phyloP scores from a whole-genome alignment of 2,888 invertebrate species.

The Hydropsyche betteni region DNA sequence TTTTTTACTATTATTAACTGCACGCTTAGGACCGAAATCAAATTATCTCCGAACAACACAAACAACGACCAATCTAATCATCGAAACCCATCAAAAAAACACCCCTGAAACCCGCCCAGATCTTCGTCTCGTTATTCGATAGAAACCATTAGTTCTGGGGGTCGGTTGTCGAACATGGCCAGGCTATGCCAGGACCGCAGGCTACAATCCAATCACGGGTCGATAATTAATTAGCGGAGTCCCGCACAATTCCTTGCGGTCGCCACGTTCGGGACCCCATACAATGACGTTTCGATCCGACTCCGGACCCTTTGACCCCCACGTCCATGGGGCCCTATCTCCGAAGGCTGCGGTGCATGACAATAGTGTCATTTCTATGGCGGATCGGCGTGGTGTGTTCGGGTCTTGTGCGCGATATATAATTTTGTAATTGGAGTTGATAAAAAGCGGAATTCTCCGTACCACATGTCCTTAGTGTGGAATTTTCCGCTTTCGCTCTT shows the following conservation, averaged over 20 bases:
- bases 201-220: slow-evolving; percentile 30
- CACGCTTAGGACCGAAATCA: no score
- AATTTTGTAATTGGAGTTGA: not conserved
- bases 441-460: slow-evolving; percentile 16
- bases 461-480: slow-evolving; percentile 30
- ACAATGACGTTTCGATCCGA: slow-evolving; percentile 35
- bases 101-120: not conserved
- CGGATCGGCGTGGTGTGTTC: no score
- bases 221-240: slow-evolving; percentile 38
- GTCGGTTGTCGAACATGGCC: not conserved
- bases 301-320: not conserved
- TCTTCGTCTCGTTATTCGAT: not conserved
- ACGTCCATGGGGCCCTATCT: no score
- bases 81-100: not conserved
- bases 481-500: slow-evolving; percentile 8
- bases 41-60: no score
- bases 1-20: no score
- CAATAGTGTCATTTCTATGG: no score
- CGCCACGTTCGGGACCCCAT: slow-evolving; percentile 3
- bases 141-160: not conserved
- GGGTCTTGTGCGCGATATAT: no score
- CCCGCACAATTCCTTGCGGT: slow-evolving; percentile 37
- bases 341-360: no score
- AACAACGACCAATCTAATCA: no score
- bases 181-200: not conserved